Percentiles rank a stretch among this genome's conserved stretches.
phyloP scores from a whole-genome alignment of 2,797 vertebrate species.

The Takifugu rubripes region DNA sequence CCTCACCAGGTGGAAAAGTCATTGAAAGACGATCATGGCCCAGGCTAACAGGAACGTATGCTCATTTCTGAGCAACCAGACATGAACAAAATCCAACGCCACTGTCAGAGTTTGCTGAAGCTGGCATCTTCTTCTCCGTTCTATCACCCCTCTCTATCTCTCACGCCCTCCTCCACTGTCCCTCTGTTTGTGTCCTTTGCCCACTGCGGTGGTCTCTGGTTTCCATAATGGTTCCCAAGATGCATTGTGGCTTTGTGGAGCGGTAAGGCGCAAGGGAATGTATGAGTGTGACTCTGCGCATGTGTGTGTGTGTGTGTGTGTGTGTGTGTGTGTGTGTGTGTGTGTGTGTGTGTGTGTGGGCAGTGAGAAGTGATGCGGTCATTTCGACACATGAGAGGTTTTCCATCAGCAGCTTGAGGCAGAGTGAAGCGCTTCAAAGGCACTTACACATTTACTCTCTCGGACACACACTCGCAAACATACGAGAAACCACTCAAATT shows the following conservation, averaged over 20 bases:
- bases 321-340: constrained; percentile 8
- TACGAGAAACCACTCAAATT: constrained; percentile 15
- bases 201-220: constrained; percentile 79
- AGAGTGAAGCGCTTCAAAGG: constrained; percentile 51
- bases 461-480: neutral
- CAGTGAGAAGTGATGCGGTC: constrained; percentile 66
- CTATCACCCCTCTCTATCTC: constrained; percentile 58
- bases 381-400: constrained; percentile 77
- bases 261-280: constrained; percentile 46
- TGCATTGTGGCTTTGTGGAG: constrained; percentile 79
- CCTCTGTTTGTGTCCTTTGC: constrained; percentile 78
- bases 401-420: constrained; percentile 64
- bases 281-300: constrained; percentile 14
- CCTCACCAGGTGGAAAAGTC: too few relatives aligned
- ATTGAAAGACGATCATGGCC: too few relatives aligned
- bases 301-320: constrained; percentile 7
- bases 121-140: constrained; percentile 16
- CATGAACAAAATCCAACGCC: neutral
- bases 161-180: constrained; percentile 42
- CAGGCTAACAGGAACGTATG: too few relatives aligned
- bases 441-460: constrained; percentile 45
- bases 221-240: constrained; percentile 85
- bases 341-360: constrained; percentile 24
- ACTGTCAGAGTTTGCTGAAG: constrained; percentile 1
- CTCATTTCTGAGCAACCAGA: neutral